Base-by-base conservation (phyloP, 2,888 invertebrate genomes). In the Hipparchia semele region DNA sequence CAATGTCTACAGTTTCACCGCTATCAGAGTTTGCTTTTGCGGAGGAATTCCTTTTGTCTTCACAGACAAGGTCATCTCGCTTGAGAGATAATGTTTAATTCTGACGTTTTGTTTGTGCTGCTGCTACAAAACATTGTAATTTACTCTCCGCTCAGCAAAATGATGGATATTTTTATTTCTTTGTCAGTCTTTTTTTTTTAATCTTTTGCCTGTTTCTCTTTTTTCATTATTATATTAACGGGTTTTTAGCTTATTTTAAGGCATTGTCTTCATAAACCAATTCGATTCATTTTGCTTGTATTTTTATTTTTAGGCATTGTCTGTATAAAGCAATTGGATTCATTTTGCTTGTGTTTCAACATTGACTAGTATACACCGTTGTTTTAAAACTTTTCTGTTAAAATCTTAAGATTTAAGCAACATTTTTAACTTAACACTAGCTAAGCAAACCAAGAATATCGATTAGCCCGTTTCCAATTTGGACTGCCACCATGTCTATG, bases 51-150 rank as follows among this genome's bases (percentile, higher is more conserved):
- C 59, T 68, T 58, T 68, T 68, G 33, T 68, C 58, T 68, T 68
- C 12, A 49, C 45, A 10, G 13, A 68, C 58, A 68, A 68, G 68
- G 68, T 68, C 68, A 68, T 49, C 39, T 68, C 46, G 49, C 2
- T 68, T 6, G 56, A 23, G 56, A 67, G 56, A 67, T 67, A 67
- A 67, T 67, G 54, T 67, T 67, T 56, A 54, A n/a, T 45, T 67
- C 13, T 67, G 39, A 64, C 39, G 46, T 58, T 67, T 58, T 58
- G 67, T 67, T 67, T 67, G 58, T 23, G 45, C 66, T 13, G 9
- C 54, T 67, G 7, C 58, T 56, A 56, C 58, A 67, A 58, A 58
- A 58, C 67, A 46, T 58, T 67, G 56, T 56, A 6, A 67, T 56
- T 45, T 10, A 67, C 56, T 58, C 13, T 46, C 46, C 65, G 6